These are phyloP conservation scores for Okapia johnstoni DNA, from an alignment of 2,113 vertebrate genomes.

Conservation along the genomic window DNA sequence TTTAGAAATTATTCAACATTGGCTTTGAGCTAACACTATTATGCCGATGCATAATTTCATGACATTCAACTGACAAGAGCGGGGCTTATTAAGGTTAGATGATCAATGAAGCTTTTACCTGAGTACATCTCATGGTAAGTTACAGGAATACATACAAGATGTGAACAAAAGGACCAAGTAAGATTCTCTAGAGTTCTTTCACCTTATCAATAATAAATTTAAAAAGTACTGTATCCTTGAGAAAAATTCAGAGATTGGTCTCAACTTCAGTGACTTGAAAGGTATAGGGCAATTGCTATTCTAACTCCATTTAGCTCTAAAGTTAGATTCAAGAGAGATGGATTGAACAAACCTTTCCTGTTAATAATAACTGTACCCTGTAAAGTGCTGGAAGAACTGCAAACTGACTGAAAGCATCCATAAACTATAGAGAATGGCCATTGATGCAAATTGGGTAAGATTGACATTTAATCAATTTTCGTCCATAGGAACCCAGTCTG, in stretches of 20 bases:
- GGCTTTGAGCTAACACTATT: not conserved
- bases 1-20: not conserved
- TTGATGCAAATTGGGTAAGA: not conserved
- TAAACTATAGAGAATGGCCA: not conserved
- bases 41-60: not conserved
- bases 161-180: not conserved
- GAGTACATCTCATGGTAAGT: not conserved
- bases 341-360: not conserved
- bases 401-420: not conserved
- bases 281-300: not conserved
- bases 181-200: not conserved
- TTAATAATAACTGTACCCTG: not conserved
- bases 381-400: not conserved
- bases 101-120: not conserved
- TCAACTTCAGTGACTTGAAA: not conserved
- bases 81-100: not conserved
- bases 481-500: not conserved
- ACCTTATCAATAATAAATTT: not conserved
- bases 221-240: not conserved
- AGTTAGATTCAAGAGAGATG: not conserved
- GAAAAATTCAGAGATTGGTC: not conserved
- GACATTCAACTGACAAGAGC: not conserved
- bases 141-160: not conserved
- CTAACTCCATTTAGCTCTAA: not conserved
- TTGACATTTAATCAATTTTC: not conserved